Base-by-base conservation (phyloP, 2,113 vertebrate genomes). In the Hiodon tergisus region DNA sequence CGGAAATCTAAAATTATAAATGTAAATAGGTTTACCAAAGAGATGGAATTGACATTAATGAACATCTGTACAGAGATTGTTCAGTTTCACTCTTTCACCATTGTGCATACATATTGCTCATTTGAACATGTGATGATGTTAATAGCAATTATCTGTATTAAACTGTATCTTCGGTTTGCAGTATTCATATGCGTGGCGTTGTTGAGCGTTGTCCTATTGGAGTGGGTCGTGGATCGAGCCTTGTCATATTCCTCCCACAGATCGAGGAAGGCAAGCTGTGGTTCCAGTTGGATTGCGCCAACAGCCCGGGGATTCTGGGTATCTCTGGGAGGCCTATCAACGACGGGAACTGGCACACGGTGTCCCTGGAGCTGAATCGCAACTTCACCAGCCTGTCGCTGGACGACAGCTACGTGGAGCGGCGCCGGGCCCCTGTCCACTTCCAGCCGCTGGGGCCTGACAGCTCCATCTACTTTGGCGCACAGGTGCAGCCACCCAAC, bases 291-390 rank as follows among this genome's bases (percentile, higher is more conserved):
- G 93, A 96, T 81, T 98, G 96, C 0, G 90, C 90, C 50, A 89
- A 78, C 1, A 88, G 88, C 69, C 92, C 93, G 0, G 94, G 94
- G 53, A 92, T 94, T 87, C 73, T 98, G 81, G 95, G 96, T 5
- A 94, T 97, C 85, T 98, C 96, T 0, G 93, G 95, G 55, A 90
- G 93, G 0, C 86, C 91, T 0, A 93, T 99, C 72, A 99, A 94
- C 0, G 97, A 99, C 0, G 97, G 97, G 17, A 92, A 85, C 87
- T 98, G 97, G 97, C 97, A 99, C 83, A 95, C 95, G 0, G 94
- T 98, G 78, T 92, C 91, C 60, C 86, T 98, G 81, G 97, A 99
- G 84, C 89, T 99, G 71, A 95, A 94, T 55, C 92, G 90, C 74
- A 98, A 98, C 77, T 94, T 93, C 90, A 98, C 95, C 0, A 97